These are phyloP conservation scores for Tyria jacobaeae DNA, from an alignment of 2,888 invertebrate species.

Conservation along the genomic window DNA sequence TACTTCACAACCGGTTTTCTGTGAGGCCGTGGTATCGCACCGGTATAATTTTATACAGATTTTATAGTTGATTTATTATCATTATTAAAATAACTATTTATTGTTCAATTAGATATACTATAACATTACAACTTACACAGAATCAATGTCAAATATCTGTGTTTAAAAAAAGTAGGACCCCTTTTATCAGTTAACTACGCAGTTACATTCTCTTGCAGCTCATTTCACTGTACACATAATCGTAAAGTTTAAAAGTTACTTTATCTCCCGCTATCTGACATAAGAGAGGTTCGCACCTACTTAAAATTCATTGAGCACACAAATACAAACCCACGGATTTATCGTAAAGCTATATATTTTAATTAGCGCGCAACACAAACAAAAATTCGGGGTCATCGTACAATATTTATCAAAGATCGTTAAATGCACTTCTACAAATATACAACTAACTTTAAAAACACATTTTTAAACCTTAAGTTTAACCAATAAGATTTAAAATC, in stretches of 20 bases:
- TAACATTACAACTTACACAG: too few relatives aligned
- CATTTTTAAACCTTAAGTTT: neutral
- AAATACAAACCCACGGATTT: conserved; percentile 24
- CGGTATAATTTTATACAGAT: too few relatives aligned
- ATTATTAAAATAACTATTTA: too few relatives aligned
- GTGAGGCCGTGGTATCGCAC: too few relatives aligned
- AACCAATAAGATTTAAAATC: conserved; percentile 24
- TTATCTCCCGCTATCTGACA: conserved; percentile 14
- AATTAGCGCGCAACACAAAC: conserved; percentile 40
- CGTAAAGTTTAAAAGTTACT: conserved; percentile 22
- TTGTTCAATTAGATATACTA: too few relatives aligned
- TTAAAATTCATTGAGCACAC: conserved; percentile 25
- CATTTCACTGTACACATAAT: conserved; percentile 6
- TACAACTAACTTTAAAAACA: conserved; percentile 6
- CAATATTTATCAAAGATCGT: conserved; percentile 50
- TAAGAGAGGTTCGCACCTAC: conserved; percentile 11
- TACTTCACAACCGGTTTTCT: too few relatives aligned
- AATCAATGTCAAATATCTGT: neutral
- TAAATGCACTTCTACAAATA: conserved; percentile 41
- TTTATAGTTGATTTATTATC: too few relatives aligned
- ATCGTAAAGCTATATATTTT: conserved; percentile 27
- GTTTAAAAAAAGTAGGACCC: neutral
- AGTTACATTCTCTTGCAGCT: neutral
- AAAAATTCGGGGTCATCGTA: conserved; percentile 42
- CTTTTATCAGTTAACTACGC: neutral